Conservation (phyloP, 1,140 invertebrate genomes). For the Helicorthomorpha holstii region DNA sequence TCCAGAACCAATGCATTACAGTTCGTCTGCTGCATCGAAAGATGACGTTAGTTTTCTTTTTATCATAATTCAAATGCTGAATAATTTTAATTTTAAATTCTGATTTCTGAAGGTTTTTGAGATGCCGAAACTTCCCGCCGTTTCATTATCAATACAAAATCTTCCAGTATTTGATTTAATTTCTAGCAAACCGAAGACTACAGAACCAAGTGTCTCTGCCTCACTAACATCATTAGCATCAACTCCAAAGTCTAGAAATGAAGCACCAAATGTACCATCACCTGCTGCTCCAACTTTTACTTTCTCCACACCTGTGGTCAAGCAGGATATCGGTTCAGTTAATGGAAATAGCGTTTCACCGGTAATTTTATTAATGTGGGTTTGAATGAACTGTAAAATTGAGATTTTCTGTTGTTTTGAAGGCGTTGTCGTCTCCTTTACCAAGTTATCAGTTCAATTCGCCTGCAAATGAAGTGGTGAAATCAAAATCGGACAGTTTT, state of each 20-base stretch:
- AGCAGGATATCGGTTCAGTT: neutral
- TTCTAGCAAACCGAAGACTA: neutral
- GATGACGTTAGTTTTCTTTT: no score
- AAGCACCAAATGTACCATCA: neutral
- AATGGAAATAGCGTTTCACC: neutral
- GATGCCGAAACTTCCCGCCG: conserved; percentile 9
- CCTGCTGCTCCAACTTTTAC: neutral
- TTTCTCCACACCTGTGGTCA: neutral
- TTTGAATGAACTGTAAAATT: no score
- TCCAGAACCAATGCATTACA: neutral
- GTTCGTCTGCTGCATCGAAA: neutral
- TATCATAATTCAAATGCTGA: neutral
- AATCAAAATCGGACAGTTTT: neutral
- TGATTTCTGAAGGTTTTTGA: neutral
- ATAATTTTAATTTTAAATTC: neutral
- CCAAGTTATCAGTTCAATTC: no score
- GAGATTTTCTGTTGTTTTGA: no score
- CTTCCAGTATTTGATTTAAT: conserved; percentile 3
- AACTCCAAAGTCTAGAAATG: neutral
- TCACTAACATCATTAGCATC: neutral
- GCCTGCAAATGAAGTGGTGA: no score
- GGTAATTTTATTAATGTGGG: no score
- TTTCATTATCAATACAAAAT: neutral
- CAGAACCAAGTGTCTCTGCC: neutral
- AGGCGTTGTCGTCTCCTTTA: no score